These are phyloP conservation scores for Camponotus vicinus DNA, from an alignment of 1,140 invertebrate species.

Conservation along the genomic window DNA sequence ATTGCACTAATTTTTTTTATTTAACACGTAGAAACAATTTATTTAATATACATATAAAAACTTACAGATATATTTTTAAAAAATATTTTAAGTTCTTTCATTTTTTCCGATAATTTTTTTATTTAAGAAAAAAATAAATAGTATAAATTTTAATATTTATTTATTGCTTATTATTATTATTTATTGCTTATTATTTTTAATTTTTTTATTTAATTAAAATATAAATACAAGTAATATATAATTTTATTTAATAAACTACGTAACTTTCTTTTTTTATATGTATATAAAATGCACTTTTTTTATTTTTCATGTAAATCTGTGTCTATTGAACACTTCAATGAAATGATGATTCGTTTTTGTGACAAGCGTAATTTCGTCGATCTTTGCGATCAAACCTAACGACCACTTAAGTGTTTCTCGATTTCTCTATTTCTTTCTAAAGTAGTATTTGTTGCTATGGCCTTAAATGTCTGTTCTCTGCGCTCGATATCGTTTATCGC, in stretches of 20 bases:
- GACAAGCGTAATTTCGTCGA: slow-evolving; percentile 54
- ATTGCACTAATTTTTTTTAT: background rate
- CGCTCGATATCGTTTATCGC: slow-evolving; percentile 47
- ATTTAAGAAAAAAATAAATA: background rate
- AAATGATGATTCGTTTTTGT: background rate
- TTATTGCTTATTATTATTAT: background rate
- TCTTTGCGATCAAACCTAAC: slow-evolving; percentile 51
- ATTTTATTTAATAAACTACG: background rate
- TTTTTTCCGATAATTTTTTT: background rate
- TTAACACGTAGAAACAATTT: background rate
- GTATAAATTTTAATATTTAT: too few relatives aligned
- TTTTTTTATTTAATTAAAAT: background rate
- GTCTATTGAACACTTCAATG: background rate
- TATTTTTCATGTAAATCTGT: background rate
- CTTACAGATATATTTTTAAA: background rate
- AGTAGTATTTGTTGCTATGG: slow-evolving; percentile 56
- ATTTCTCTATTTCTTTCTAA: slow-evolving; percentile 44
- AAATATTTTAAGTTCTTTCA: background rate
- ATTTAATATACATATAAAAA: background rate
- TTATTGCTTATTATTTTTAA: background rate
- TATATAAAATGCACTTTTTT: background rate
- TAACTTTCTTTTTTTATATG: background rate
- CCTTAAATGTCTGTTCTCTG: slow-evolving; percentile 46
- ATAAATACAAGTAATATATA: background rate
- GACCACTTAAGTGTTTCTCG: slow-evolving; percentile 63